Base-by-base conservation (phyloP, 2,797 vertebrate genomes). In the Hippoglossus hippoglossus region DNA sequence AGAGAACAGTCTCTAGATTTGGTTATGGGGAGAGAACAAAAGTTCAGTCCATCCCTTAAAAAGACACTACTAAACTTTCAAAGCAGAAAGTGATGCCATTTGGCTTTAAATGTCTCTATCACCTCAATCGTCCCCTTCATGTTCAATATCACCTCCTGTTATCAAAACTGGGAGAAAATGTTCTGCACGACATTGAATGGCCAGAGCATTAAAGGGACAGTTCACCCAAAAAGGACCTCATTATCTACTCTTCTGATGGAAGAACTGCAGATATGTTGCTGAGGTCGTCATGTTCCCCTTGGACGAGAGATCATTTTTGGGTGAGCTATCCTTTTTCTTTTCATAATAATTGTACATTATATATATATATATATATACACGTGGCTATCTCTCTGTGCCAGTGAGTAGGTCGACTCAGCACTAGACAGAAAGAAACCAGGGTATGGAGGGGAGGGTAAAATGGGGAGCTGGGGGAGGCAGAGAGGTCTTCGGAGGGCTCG, bases 401-500 rank as follows among this genome's bases (percentile, higher is more conserved):
- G 41, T 7, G 36, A 47, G 53, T 13, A 55, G 53, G 62, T 65
- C 12, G 5, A 36, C 15, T 52, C 50, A 9, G 1, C 0, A 12
- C 7, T 53, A 67, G 44, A 68, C 25, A 64, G 46, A 78, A 34
- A 47, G 36, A 52, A 63, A 55, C 21, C 31, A 60, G 59, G 28
- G 66, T 50, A 77, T 66, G 52, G 59, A 69, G 47, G 22, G 53
- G 18, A 65, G 50, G 24, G 49, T 58, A 39, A 49, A 19, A 46
- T 36, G 8, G 11, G 61, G 63, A 62, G 56, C 41, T 51, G 63
- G 11, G 26, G 28, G 49, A 70, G 34, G 68, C 47, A 26, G 63
- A 51, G 55, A 74, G 63, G 64, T 72, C 68, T 80, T 51, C 24
- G 10, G 36, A 77, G 73, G 64, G 65, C 50, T 58, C 71, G 62